Conservation (phyloP, 2,113 vertebrate species). For the Lucifuga dentata region DNA sequence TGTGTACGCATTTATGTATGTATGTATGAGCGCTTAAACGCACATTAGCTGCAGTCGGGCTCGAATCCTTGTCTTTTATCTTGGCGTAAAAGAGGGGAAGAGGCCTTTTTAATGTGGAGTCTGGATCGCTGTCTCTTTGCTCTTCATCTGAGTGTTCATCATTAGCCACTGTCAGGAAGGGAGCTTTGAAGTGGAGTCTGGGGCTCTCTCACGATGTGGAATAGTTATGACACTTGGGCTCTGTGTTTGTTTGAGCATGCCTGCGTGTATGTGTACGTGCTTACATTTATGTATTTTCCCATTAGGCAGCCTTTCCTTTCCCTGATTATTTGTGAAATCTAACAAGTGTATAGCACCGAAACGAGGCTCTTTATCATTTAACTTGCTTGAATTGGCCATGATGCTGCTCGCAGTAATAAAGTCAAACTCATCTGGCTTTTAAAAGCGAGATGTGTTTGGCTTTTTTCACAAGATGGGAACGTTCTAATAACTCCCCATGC, state of each 20-base stretch:
- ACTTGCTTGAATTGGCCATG: conserved; percentile 44
- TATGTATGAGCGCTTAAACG: conserved; percentile 76
- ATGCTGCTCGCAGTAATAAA: conserved; percentile 42
- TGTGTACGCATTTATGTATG: conserved; percentile 72
- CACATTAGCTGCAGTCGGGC: conserved; percentile 70
- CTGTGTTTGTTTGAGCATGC: conserved; percentile 42
- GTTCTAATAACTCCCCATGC: conserved; percentile 51
- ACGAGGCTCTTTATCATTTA: conserved; percentile 28
- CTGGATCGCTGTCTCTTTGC: conserved; percentile 73
- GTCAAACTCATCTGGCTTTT: conserved; percentile 8
- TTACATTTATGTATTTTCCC: conserved; percentile 43
- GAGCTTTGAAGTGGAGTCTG: conserved; percentile 78
- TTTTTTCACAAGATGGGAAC: conserved; percentile 19
- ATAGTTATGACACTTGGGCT: conserved; percentile 64
- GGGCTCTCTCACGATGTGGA: conserved; percentile 54
- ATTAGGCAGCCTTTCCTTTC: conserved; percentile 18
- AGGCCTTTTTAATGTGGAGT: conserved; percentile 68
- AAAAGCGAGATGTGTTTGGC: conserved; percentile 21
- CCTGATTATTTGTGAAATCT: conserved; percentile 32
- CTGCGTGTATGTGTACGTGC: conserved; percentile 37
- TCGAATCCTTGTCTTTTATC: conserved; percentile 70
- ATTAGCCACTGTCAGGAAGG: conserved; percentile 73
- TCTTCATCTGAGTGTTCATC: conserved; percentile 78
- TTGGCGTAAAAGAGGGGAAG: conserved; percentile 60
- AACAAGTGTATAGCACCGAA: conserved; percentile 20